A percentile compares a stretch with the other conserved stretches of the same genome.
These are phyloP conservation scores for Anastatus disparis DNA, from an alignment of 1,140 invertebrate species.

Conservation along the genomic window DNA sequence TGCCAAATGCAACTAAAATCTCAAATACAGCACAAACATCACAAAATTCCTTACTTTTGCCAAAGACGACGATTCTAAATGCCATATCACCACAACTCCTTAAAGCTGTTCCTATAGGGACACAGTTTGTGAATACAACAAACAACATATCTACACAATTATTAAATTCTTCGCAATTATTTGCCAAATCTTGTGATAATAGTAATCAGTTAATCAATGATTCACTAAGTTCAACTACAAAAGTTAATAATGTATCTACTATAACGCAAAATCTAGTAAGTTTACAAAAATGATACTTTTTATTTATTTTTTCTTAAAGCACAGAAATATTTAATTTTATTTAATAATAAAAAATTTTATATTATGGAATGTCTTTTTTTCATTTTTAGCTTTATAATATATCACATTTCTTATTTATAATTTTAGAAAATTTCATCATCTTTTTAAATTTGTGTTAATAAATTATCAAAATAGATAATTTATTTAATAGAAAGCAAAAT, in stretches of 20 bases:
- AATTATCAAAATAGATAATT: no score
- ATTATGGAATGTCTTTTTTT: background rate
- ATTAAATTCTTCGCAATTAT: slow-evolving; percentile 50
- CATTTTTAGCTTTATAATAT: no score
- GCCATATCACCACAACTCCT: slow-evolving; percentile 51
- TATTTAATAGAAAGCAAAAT: no score
- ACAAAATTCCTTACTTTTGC: slow-evolving; percentile 54
- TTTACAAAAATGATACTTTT: no score
- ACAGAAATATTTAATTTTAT: no score
- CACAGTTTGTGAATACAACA: slow-evolving; percentile 51
- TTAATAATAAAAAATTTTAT: background rate
- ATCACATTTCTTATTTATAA: no score
- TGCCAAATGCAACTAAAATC: slow-evolving; percentile 49
- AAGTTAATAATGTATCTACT: slow-evolving; percentile 41
- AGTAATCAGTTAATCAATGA: slow-evolving; percentile 41
- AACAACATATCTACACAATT: slow-evolving; percentile 53
- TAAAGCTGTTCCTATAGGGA: slow-evolving; percentile 48
- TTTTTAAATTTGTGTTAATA: no score
- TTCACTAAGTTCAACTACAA: slow-evolving; percentile 41
- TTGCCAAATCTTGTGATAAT: slow-evolving; percentile 36
- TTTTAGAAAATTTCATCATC: no score
- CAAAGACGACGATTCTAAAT: slow-evolving; percentile 55
- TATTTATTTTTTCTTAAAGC: no score
- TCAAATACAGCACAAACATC: slow-evolving; percentile 42
- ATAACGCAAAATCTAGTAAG: slow-evolving; percentile 48